phyloP scores from a whole-genome alignment of 1,140 invertebrate species.

The Telenomus remus region DNA sequence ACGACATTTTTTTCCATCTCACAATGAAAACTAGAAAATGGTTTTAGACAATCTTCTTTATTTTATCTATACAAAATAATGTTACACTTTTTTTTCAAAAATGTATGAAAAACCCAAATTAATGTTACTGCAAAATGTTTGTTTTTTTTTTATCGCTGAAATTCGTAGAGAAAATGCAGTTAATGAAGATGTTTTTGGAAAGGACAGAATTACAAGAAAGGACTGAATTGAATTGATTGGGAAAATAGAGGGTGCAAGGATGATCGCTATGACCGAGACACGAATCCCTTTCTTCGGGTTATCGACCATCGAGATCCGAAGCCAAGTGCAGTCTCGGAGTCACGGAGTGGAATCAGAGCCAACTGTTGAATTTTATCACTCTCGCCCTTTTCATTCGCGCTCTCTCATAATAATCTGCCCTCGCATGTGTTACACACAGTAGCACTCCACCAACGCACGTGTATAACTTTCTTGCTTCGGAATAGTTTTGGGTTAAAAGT shows the following conservation, averaged over 20 bases:
- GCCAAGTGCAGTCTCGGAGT: slow-evolving; percentile 36
- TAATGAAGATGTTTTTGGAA: neutral
- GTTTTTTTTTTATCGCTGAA: no score
- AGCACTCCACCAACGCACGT: slow-evolving; percentile 38
- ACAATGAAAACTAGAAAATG: no score
- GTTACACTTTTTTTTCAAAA: no score
- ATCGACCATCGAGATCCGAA: slow-evolving; percentile 52
- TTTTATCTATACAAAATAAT: no score
- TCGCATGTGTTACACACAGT: slow-evolving; percentile 37
- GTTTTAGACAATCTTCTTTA: no score
- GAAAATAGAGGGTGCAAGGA: slow-evolving; percentile 1
- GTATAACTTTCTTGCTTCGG: slow-evolving; percentile 39
- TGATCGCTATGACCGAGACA: slow-evolving; percentile 38
- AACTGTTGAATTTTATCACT: slow-evolving; percentile 62
- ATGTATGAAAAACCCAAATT: no score
- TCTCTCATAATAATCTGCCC: slow-evolving; percentile 42
- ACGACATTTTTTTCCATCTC: neutral
- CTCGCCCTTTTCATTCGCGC: slow-evolving; percentile 41
- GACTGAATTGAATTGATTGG: slow-evolving; percentile 47
- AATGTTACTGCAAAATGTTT: no score
- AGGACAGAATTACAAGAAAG: slow-evolving; percentile 11
- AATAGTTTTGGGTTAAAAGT: slow-evolving; percentile 41
- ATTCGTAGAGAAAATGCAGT: no score
- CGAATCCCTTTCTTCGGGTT: slow-evolving; percentile 55
- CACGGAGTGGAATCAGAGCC: slow-evolving; percentile 39